Base-by-base conservation (phyloP, 2,888 invertebrate genomes). In the Sesamia inferens region DNA sequence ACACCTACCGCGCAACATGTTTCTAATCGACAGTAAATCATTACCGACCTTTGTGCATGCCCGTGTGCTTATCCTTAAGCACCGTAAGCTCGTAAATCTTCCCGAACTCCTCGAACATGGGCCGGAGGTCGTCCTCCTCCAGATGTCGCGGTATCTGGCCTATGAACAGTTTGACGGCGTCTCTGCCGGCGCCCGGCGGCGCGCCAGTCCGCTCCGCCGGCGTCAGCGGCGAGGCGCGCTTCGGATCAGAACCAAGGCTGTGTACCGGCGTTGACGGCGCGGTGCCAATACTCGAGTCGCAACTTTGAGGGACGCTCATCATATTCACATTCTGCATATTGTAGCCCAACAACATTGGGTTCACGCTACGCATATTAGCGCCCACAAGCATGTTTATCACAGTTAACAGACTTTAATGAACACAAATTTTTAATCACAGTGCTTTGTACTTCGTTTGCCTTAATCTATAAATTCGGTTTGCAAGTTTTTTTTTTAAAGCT, bases 41-140 rank as follows among this genome's bases (percentile, higher is more conserved):
- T 82, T 71, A 91, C 97, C 93, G 92, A 98, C 99, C 99, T 97
- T 99, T 99, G 94, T 99, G 99, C 97, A 99, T 98, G 83, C 99
- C 99, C 76, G 99, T 99, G 96, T 98, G 98, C 92, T 99, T 98
- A 94, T 99, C 99, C 97, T 99, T 99, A 87, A 99, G 97, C 76
- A 99, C 98, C 80, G 99, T 98, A 91, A 99, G 98, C 97, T 99
- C 99, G 95, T 98, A 99, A 92, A 99, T 99, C 94, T 98, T 98
- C 72, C 99, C 99, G 90, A 98, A 99, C 94, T 98, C 98, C 93
- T 99, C 99, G 93, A 99, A 99, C 97, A 99, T 98, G 54, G 99
- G 99, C 68, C 98, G 96, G 47, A 99, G 96, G 90, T 99, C 98
- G 74, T 98, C 98, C 91, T 99, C 99, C 90, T 98, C 98, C 75